phyloP scores from a whole-genome alignment of 2,888 invertebrate species.

The Caenorhabditis sp. region DNA sequence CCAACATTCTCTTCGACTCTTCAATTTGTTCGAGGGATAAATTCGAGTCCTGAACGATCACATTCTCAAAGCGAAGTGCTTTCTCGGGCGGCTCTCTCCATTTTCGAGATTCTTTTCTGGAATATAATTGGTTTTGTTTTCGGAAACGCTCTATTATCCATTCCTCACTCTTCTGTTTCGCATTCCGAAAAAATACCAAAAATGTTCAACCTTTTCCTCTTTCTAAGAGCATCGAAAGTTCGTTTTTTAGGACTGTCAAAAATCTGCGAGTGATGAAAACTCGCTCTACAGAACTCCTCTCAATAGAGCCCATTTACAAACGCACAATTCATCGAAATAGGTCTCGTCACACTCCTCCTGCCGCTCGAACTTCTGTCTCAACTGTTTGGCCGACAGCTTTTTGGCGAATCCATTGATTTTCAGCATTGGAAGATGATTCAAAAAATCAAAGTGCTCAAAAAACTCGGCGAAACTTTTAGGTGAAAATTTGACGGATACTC shows the following conservation, averaged over 20 bases:
- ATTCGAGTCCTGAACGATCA: slow-evolving; percentile 60
- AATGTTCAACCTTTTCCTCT: too few relatives aligned
- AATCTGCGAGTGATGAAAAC: too few relatives aligned
- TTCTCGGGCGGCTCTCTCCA: slow-evolving; percentile 72
- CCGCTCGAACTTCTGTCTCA: slow-evolving; percentile 55
- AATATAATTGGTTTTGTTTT: too few relatives aligned
- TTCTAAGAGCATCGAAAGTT: too few relatives aligned
- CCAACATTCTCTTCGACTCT: slow-evolving; percentile 60
- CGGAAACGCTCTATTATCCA: too few relatives aligned
- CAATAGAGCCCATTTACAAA: background rate
- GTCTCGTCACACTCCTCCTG: slow-evolving; percentile 52
- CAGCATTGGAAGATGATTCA: too few relatives aligned
- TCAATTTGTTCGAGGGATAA: slow-evolving; percentile 58
- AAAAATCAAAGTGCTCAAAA: too few relatives aligned
- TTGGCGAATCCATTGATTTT: slow-evolving; percentile 49
- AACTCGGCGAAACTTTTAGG: background rate
- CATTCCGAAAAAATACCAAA: too few relatives aligned
- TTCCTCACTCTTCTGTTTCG: too few relatives aligned
- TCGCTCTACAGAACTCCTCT: too few relatives aligned
- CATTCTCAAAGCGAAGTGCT: slow-evolving; percentile 65
- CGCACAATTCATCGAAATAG: slow-evolving; percentile 60
- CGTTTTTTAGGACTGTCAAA: too few relatives aligned
- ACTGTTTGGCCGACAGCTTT: slow-evolving; percentile 54
- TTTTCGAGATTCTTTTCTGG: slow-evolving; percentile 70
- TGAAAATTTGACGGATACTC: background rate